These are phyloP conservation scores for Malurus cyaneus DNA, from an alignment of 2,113 vertebrate species.

Conservation along the genomic window DNA sequence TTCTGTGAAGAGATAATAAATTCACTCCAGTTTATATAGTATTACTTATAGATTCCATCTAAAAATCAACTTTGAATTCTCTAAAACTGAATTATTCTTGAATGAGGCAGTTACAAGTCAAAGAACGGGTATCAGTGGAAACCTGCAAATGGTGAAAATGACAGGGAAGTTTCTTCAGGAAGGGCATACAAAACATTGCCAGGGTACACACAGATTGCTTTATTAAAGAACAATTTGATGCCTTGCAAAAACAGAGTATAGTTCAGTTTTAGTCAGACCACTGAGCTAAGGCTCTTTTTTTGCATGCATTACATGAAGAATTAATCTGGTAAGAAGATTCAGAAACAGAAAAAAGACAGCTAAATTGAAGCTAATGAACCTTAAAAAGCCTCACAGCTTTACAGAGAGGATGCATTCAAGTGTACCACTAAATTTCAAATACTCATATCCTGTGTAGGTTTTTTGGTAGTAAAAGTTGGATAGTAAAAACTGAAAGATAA, in stretches of 20 bases:
- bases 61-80: background rate
- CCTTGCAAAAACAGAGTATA: background rate
- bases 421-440: background rate
- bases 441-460: background rate
- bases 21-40: background rate
- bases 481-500: background rate
- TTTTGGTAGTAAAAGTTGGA: background rate
- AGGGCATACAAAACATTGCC: background rate
- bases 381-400: background rate
- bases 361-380: background rate
- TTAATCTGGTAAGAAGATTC: background rate
- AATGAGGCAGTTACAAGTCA: background rate
- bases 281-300: background rate
- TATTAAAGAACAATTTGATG: background rate
- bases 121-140: background rate
- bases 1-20: background rate
- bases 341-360: background rate
- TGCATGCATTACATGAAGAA: background rate
- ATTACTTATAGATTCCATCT: background rate
- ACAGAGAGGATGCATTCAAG: background rate
- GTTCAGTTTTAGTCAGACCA: background rate
- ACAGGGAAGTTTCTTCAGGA: background rate
- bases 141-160: background rate
- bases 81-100: background rate
- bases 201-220: background rate